phyloP scores from a whole-genome alignment of 2,113 vertebrate genomes.

The Anguilla rostrata region DNA sequence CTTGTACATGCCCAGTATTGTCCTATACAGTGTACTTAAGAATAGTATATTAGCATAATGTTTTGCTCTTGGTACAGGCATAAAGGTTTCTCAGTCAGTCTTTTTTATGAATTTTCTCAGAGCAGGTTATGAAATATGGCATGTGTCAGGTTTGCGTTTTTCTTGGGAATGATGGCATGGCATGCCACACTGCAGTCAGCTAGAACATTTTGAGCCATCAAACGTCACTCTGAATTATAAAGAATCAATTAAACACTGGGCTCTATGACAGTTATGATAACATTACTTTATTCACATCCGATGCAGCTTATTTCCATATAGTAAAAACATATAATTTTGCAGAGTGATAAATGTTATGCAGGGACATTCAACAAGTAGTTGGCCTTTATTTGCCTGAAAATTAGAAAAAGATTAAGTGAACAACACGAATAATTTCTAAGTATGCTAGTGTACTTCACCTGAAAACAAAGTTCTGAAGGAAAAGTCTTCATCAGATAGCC shows the following conservation, averaged over 20 bases:
- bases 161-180: neutral
- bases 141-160: neutral
- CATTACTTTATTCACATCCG: constrained; percentile 59
- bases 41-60: too few relatives aligned
- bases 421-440: constrained; percentile 46
- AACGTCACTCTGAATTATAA: neutral
- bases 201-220: neutral
- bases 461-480: constrained; percentile 26
- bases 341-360: constrained; percentile 29
- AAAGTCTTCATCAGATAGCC: constrained; percentile 51
- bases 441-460: constrained; percentile 37
- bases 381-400: constrained; percentile 36
- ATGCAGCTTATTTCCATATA: constrained; percentile 68
- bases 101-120: neutral
- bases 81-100: neutral
- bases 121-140: neutral
- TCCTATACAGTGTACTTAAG: too few relatives aligned
- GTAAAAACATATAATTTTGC: constrained; percentile 38
- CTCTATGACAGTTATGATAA: neutral
- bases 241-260: neutral
- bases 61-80: too few relatives aligned
- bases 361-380: constrained; percentile 44
- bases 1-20: too few relatives aligned
- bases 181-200: neutral
- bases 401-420: constrained; percentile 12